Evolutionary conservation across 2,797 vertebrate species (phyloP), one percentile per base, ranked within the genome.

Genomic region (Catostomus latipinnis): DNA sequence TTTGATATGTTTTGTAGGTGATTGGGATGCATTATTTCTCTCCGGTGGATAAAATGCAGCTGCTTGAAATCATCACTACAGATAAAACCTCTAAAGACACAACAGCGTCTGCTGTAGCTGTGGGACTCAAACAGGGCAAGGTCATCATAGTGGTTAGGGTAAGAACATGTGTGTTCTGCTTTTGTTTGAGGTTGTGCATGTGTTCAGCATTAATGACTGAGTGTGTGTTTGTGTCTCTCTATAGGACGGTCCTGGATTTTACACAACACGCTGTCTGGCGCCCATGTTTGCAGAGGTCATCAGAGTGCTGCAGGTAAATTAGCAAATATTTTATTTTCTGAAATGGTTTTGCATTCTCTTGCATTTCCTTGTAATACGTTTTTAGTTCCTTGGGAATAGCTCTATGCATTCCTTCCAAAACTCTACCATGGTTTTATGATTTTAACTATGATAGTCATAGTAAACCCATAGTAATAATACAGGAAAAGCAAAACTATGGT

Each of bases 1-100:
- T 53, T 43, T 34, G 54, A 12, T 83, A 43, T 83, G 74, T 68
- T 10, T 62, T 75, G 6, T 85, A 96, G 95, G 94, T 96, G 72
- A 91, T 96, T 0, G 96, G 95, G 57, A 96, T 96, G 92, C 96
- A 96, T 88, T 95, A 96, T 88, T 96, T 96, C 90, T 96, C 95
- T 46, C 96, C 95, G 0, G 95, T 96, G 46, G 96, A 96, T 84
- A 96, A 92, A 86, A 96, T 96, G 96, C 95, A 96, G 88, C 87
- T 96, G 16, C 89, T 96, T 71, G 96, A 96, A 87, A 95, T 96
- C 80, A 93, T 96, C 90, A 96, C 93, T 53, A 95, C 95, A 0
- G 93, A 95, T n/a, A 93, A 95, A 86, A 96, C 96, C 0, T 95
- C 95, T 0, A 91, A 91, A 79, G 94, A 96, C 87, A 95, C 95